phyloP scores from a whole-genome alignment of 1,140 invertebrate genomes.

The Pteromalus puparum region DNA sequence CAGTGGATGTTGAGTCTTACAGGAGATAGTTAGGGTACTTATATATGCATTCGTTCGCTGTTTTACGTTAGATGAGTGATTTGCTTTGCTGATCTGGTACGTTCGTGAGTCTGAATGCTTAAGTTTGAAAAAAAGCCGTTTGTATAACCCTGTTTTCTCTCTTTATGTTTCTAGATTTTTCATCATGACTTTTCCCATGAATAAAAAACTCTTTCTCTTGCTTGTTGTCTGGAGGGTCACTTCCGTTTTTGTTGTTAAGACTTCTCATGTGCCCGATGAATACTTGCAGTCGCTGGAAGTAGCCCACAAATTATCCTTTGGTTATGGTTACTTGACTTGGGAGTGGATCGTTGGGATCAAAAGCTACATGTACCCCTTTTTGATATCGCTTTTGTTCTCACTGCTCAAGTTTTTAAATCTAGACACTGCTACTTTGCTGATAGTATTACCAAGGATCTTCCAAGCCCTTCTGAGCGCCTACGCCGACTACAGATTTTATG shows the following conservation, averaged over 20 bases:
- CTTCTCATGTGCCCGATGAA: conserved; percentile 93
- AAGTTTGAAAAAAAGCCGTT: background rate
- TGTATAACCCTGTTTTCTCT: conserved; percentile 30
- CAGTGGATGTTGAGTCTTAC: background rate
- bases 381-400: conserved; percentile 76
- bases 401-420: conserved; percentile 58
- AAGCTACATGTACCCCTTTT: conserved; percentile 87
- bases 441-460: conserved; percentile 82
- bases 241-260: conserved; percentile 84
- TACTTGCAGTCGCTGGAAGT: conserved; percentile 96
- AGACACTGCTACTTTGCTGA: conserved; percentile 62
- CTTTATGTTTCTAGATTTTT: conserved; percentile 42
- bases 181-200: conserved; percentile 36
- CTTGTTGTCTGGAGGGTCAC: conserved; percentile 80
- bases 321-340: conserved; percentile 94
- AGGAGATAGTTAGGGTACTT: background rate
- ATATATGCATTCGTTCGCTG: background rate
- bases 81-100: background rate
- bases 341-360: conserved; percentile 91
- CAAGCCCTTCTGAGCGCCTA: conserved; percentile 86
- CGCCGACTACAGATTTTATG: conserved; percentile 85
- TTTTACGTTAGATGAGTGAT: background rate
- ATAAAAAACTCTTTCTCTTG: conserved; percentile 72
- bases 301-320: conserved; percentile 88
- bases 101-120: background rate